These are phyloP conservation scores for Dinothrombium tinctorium DNA, from an alignment of 1,140 invertebrate genomes.

Conservation along the genomic window DNA sequence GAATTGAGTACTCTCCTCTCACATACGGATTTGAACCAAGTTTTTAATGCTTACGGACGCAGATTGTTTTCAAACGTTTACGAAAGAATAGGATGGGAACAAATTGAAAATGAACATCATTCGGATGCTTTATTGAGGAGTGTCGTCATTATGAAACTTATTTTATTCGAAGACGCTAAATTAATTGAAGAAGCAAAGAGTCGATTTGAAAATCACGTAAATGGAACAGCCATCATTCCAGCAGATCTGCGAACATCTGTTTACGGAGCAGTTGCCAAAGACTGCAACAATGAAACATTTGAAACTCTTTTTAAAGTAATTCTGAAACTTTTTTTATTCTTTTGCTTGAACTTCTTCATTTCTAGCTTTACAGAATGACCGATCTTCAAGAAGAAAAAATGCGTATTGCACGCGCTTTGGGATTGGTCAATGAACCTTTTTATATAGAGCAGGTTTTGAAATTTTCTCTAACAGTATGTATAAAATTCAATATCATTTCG, in stretches of 20 bases:
- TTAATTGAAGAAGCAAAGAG: constrained; percentile 42
- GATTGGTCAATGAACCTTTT: constrained; percentile 39
- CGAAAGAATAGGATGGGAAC: constrained; percentile 40
- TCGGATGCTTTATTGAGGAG: constrained; percentile 57
- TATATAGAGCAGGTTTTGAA: constrained; percentile 47
- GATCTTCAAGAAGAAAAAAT: constrained; percentile 73
- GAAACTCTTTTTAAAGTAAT: constrained; percentile 21
- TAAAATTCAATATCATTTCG: not conserved
- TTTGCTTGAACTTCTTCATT: not conserved
- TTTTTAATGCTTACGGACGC: constrained; percentile 44
- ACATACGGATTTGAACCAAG: constrained; percentile 41
- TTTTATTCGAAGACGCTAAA: constrained; percentile 45
- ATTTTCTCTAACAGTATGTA: constrained; percentile 4
- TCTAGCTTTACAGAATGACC: constrained; percentile 48
- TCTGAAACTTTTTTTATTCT: not conserved
- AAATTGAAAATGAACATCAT: constrained; percentile 29
- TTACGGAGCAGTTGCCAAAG: constrained; percentile 52
- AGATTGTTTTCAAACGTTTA: constrained; percentile 42
- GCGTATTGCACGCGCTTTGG: constrained; percentile 53
- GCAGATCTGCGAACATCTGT: constrained; percentile 48
- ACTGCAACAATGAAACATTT: constrained; percentile 40
- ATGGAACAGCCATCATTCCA: not conserved
- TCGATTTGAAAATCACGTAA: constrained; percentile 39
- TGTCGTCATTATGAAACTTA: constrained; percentile 53
- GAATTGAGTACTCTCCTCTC: constrained; percentile 43